Evolutionary conservation across 2,888 invertebrate genomes (phyloP).

Genomic region (Petrophora chlorosata): DNA sequence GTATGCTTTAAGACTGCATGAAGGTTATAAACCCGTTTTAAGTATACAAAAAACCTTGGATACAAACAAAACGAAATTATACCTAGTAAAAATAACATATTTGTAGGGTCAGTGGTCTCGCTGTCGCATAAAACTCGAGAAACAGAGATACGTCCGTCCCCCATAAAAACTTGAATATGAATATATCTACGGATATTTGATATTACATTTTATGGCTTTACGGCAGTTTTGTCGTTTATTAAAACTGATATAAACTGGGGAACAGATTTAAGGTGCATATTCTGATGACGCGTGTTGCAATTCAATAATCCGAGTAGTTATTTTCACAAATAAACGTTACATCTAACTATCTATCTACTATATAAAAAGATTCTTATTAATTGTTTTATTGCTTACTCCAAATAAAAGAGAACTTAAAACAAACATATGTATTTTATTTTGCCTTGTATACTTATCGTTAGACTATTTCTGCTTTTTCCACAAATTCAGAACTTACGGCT

Average conservation of each 20-base stretch:
- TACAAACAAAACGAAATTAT: slow-evolving; percentile 54
- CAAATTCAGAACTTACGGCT: not conserved
- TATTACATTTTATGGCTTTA: slow-evolving; percentile 66
- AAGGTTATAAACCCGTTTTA: not conserved
- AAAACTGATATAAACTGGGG: slow-evolving; percentile 46
- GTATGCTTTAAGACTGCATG: too few relatives aligned
- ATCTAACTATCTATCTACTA: not conserved
- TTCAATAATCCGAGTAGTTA: slow-evolving; percentile 22
- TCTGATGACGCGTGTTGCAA: slow-evolving; percentile 24
- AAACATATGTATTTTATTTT: not conserved
- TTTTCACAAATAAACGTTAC: too few relatives aligned
- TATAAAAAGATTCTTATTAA: too few relatives aligned
- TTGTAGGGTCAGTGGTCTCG: slow-evolving; percentile 59
- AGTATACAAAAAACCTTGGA: slow-evolving; percentile 23
- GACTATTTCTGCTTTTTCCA: too few relatives aligned
- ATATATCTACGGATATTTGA: slow-evolving; percentile 65
- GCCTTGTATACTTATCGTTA: not conserved
- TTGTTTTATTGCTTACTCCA: not conserved
- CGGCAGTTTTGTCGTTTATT: slow-evolving; percentile 63
- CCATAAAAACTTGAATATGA: slow-evolving; percentile 73
- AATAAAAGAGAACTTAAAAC: not conserved
- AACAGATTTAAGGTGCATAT: slow-evolving; percentile 37
- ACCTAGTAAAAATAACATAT: slow-evolving; percentile 55
- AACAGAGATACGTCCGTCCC: slow-evolving; percentile 69
- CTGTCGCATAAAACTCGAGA: slow-evolving; percentile 66